phyloP scores from a whole-genome alignment of 2,888 invertebrate genomes.

The Clostera curtula region DNA sequence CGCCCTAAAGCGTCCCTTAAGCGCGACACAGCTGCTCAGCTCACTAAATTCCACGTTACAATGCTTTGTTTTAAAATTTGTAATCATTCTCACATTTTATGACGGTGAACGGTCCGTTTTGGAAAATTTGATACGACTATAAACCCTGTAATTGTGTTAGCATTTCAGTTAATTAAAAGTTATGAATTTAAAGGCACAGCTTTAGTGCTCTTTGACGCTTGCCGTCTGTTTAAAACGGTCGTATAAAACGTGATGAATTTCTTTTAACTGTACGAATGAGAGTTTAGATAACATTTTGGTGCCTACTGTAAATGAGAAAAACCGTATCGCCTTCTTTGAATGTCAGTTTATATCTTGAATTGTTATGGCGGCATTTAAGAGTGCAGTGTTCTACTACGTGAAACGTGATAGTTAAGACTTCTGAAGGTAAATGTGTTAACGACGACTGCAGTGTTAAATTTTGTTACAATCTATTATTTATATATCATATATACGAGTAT shows the following conservation, averaged over 20 bases:
- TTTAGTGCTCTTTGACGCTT: constrained; percentile 54
- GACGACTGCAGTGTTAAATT: too few relatives aligned
- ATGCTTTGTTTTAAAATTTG: constrained; percentile 73
- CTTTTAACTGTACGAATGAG: constrained; percentile 41
- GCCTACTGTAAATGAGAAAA: constrained; percentile 38
- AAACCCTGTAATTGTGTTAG: constrained; percentile 71
- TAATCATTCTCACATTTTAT: constrained; percentile 74
- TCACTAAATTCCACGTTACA: constrained; percentile 69
- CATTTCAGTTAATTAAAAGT: constrained; percentile 73
- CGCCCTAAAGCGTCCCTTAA: constrained; percentile 65
- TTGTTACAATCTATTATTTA: too few relatives aligned
- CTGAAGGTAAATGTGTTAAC: too few relatives aligned
- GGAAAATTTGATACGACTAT: constrained; percentile 72
- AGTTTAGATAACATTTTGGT: constrained; percentile 40
- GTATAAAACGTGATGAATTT: constrained; percentile 51
- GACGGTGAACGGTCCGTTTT: constrained; percentile 69
- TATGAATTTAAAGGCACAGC: constrained; percentile 69
- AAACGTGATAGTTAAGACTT: too few relatives aligned
- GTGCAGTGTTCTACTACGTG: too few relatives aligned
- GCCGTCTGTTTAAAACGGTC: constrained; percentile 40
- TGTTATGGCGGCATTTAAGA: constrained; percentile 33
- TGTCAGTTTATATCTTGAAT: constrained; percentile 32
- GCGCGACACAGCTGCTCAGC: constrained; percentile 57
- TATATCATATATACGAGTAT: too few relatives aligned
- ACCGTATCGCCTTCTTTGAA: constrained; percentile 34